Conservation (phyloP, 2,113 vertebrate species). For the Trichechus manatus region DNA sequence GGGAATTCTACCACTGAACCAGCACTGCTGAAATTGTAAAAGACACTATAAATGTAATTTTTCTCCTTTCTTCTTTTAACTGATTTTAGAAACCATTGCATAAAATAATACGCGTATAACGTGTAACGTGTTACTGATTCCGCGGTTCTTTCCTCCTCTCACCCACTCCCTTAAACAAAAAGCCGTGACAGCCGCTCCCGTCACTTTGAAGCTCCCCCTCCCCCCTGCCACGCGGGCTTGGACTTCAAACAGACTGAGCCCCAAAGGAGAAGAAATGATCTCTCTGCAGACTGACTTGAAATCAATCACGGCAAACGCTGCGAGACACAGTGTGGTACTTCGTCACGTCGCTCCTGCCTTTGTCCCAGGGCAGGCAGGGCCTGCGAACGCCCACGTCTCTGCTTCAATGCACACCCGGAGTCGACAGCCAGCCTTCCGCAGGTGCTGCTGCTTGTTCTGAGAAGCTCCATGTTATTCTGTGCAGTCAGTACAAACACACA, state of each 20-base stretch:
- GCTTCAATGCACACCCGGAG: slow-evolving; percentile 68
- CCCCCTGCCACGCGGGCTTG: slow-evolving; percentile 46
- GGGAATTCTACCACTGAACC: too few relatives aligned
- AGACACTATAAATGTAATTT: too few relatives aligned
- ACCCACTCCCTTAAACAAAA: slow-evolving; percentile 38
- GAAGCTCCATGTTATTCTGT: background rate
- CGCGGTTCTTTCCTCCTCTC: rapidly evolving
- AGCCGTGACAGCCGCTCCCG: slow-evolving; percentile 64
- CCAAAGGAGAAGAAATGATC: slow-evolving; percentile 56
- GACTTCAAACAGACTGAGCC: slow-evolving; percentile 53
- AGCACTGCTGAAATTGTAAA: too few relatives aligned
- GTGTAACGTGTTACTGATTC: too few relatives aligned
- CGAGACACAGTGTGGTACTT: slow-evolving; percentile 42
- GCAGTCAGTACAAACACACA: rapidly evolving
- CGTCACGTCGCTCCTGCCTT: slow-evolving; percentile 72
- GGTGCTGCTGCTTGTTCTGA: background rate
- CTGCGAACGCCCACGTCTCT: slow-evolving; percentile 19
- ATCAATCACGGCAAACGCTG: slow-evolving; percentile 63
- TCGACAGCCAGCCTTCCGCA: slow-evolving; percentile 36
- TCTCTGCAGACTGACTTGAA: slow-evolving; percentile 56
- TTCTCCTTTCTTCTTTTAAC: too few relatives aligned
- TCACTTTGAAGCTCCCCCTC: slow-evolving; percentile 55
- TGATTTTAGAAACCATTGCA: too few relatives aligned
- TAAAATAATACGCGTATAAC: too few relatives aligned
- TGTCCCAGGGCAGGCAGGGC: slow-evolving; percentile 60